Conservation (phyloP, 2,797 vertebrate species). For the Anolis apletophallus region DNA sequence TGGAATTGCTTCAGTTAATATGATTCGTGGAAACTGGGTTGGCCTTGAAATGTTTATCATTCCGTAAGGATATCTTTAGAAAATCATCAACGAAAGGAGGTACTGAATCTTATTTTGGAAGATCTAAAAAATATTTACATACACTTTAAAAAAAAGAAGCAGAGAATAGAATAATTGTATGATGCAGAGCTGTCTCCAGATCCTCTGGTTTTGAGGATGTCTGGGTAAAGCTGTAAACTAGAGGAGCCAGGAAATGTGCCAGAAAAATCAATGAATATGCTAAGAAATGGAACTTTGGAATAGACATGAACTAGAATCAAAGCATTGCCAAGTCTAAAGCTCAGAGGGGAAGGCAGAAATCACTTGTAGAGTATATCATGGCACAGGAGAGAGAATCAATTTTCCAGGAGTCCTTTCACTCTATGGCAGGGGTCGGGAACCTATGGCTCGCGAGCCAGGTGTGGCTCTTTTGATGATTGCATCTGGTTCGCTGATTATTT, state of each 20-base stretch:
- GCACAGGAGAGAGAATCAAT: neutral
- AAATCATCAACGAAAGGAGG: neutral
- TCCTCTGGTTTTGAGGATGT: neutral
- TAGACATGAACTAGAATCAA: neutral
- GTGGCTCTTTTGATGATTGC: no score
- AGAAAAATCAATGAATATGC: neutral
- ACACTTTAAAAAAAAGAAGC: neutral
- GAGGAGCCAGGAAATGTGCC: neutral
- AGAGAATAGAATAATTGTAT: neutral
- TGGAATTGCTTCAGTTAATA: neutral
- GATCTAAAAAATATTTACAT: neutral
- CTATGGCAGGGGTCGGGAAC: no score
- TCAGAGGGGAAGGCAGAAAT: neutral
- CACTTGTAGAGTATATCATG: neutral
- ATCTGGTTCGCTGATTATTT: no score
- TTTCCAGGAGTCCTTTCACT: neutral
- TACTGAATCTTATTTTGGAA: neutral
- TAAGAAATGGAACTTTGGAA: neutral
- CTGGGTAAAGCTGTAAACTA: neutral
- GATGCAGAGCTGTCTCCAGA: neutral
- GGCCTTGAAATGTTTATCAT: conserved; percentile 17
- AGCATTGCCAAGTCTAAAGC: neutral
- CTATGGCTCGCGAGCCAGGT: no score
- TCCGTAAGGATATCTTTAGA: conserved; percentile 23
- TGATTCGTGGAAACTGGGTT: neutral